Percentiles rank a stretch among this genome's conserved stretches.
Evolutionary conservation across 1,140 invertebrate genomes (phyloP).

Genomic region (Trissolcus basalis): DNA sequence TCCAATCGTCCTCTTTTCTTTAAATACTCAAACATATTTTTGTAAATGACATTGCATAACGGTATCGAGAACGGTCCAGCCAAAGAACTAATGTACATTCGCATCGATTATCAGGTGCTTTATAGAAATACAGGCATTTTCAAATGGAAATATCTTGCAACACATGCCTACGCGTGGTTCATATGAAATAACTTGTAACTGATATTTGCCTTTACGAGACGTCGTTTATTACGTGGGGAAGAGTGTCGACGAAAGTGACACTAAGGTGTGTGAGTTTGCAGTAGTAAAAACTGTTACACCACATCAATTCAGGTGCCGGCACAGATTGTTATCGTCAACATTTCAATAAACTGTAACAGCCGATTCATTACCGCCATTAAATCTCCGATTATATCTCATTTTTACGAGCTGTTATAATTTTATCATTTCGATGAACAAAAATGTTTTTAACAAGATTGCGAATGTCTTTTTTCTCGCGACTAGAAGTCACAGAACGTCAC

Average conservation of each 20-base stretch:
- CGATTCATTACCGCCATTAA: not conserved
- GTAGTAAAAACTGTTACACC: constrained; percentile 43
- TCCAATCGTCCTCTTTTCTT: constrained; percentile 34
- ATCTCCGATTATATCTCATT: not conserved
- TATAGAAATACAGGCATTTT: constrained; percentile 46
- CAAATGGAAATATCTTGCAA: constrained; percentile 41
- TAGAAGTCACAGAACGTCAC: no score
- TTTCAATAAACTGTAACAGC: constrained; percentile 16
- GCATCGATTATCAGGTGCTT: constrained; percentile 51
- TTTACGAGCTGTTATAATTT: no score
- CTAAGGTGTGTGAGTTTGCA: constrained; percentile 21
- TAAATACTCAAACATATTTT: constrained; percentile 41
- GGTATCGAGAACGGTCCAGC: constrained; percentile 68
- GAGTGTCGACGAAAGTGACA: constrained; percentile 57
- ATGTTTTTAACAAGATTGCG: no score
- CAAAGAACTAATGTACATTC: constrained; percentile 59
- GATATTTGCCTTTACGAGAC: constrained; percentile 53
- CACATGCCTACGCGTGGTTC: constrained; percentile 31
- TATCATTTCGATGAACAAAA: no score
- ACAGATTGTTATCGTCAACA: constrained; percentile 13
- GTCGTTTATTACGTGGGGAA: constrained; percentile 44
- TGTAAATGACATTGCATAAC: constrained; percentile 67
- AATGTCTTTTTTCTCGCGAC: no score
- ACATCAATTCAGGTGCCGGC: constrained; percentile 24
- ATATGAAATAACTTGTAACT: constrained; percentile 51